Percentiles rank a stretch among this genome's conserved stretches.
These are phyloP conservation scores for Metaphire vulgaris DNA, from an alignment of 1,140 invertebrate genomes.

Conservation along the genomic window DNA sequence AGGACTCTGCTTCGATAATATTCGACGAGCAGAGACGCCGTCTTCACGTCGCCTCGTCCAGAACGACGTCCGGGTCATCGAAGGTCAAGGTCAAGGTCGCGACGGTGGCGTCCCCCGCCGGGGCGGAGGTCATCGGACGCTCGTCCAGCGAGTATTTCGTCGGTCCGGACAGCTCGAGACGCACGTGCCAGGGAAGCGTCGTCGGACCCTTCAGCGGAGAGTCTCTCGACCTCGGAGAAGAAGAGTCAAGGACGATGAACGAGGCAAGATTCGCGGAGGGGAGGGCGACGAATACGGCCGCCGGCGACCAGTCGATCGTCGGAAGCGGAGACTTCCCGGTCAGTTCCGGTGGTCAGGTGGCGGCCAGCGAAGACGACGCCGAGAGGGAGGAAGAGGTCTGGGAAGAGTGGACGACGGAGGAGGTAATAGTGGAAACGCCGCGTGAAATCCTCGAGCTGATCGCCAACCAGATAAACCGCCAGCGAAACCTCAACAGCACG, in stretches of 20 bases:
- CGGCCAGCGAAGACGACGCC: neutral
- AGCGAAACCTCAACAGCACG: neutral
- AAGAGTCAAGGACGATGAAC: neutral
- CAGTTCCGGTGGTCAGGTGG: neutral
- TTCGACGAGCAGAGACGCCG: neutral
- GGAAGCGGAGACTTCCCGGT: neutral
- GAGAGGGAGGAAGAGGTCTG: neutral
- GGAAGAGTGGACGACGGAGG: neutral
- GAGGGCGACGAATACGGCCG: neutral
- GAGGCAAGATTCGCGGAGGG: neutral
- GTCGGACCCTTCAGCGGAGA: no score
- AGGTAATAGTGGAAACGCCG: neutral
- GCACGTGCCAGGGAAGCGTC: neutral
- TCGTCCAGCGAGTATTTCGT: neutral
- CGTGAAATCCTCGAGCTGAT: neutral
- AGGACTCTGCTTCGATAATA: neutral
- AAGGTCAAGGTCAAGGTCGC: neutral
- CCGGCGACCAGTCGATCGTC: neutral
- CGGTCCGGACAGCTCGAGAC: neutral
- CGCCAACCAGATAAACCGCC: neutral
- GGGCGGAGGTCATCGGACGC: neutral
- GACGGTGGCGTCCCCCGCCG: neutral
- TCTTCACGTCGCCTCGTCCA: neutral
- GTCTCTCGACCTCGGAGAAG: no score
- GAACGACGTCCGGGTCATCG: no score